phyloP scores from a whole-genome alignment of 2,797 vertebrate species.

The Tenualosa ilisha region DNA sequence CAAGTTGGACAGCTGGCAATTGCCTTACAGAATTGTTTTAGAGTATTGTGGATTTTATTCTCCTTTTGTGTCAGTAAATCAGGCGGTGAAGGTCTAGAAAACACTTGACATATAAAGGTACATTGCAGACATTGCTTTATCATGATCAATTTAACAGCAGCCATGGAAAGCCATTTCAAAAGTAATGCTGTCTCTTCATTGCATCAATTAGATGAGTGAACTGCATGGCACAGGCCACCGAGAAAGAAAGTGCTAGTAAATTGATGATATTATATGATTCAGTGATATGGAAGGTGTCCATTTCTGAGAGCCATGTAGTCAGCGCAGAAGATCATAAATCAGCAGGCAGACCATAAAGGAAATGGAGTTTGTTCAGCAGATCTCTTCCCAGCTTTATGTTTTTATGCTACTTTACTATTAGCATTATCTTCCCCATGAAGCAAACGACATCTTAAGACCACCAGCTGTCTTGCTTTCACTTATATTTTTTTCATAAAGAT shows the following conservation, averaged over 20 bases:
- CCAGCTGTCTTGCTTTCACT: not conserved
- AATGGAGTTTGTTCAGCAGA: constrained; percentile 9
- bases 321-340: not conserved
- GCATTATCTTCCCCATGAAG: constrained; percentile 11
- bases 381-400: not conserved
- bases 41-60: not conserved
- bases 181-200: not conserved
- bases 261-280: constrained; percentile 23
- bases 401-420: constrained; percentile 12
- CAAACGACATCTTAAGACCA: not conserved
- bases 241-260: constrained; percentile 8
- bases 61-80: constrained; percentile 16
- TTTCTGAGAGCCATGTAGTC: not conserved
- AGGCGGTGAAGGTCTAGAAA: not conserved
- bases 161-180: not conserved
- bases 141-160: constrained; percentile 1
- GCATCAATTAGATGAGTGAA: constrained; percentile 23
- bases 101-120: constrained; percentile 8
- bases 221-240: not conserved
- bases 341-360: constrained; percentile 3
- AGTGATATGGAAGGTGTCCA: constrained; percentile 21
- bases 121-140: constrained; percentile 8
- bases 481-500: not conserved
- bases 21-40: constrained; percentile 14
- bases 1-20: constrained; percentile 23